Percentiles rank a stretch among this genome's conserved stretches.
phyloP scores from a whole-genome alignment of 2,888 invertebrate species.

The Orgyia antiqua region DNA sequence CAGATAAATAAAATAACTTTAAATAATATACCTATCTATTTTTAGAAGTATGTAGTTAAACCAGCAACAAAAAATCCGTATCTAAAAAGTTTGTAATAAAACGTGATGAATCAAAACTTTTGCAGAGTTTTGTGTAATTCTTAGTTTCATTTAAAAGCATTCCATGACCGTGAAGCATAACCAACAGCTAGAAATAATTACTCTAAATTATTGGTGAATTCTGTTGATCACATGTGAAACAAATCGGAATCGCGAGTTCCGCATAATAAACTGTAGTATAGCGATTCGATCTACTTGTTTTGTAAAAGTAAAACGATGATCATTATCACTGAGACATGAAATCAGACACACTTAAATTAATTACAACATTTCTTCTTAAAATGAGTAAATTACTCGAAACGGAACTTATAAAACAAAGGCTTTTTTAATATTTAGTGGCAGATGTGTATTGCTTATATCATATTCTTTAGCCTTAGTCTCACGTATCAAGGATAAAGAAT shows the following conservation, averaged over 20 bases:
- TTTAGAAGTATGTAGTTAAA: too few species aligned
- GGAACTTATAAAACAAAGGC: too few species aligned
- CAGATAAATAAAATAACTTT: too few species aligned
- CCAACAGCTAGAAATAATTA: constrained; percentile 48
- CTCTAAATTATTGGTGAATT: constrained; percentile 50
- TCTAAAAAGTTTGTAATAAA: constrained; percentile 1
- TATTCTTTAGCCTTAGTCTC: too few species aligned
- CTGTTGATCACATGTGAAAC: constrained; percentile 51
- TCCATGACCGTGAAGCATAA: constrained; percentile 57
- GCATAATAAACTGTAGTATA: constrained; percentile 44
- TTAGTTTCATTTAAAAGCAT: constrained; percentile 23
- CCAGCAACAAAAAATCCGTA: background rate
- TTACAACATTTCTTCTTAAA: too few species aligned
- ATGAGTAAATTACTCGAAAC: too few species aligned
- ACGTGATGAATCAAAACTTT: constrained; percentile 10
- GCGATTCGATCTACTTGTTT: constrained; percentile 57
- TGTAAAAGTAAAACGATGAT: constrained; percentile 41
- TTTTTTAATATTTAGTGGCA: too few species aligned
- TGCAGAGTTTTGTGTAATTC: constrained; percentile 16
- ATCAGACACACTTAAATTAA: too few species aligned
- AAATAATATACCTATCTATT: too few species aligned
- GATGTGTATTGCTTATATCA: too few species aligned
- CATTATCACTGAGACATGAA: constrained; percentile 22
- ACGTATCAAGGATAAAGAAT: too few species aligned
- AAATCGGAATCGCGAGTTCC: constrained; percentile 54